Evolutionary conservation across 1,140 invertebrate genomes (phyloP), one percentile per base, ranked within the genome.

Genomic region (Macrobrachium nipponense): DNA sequence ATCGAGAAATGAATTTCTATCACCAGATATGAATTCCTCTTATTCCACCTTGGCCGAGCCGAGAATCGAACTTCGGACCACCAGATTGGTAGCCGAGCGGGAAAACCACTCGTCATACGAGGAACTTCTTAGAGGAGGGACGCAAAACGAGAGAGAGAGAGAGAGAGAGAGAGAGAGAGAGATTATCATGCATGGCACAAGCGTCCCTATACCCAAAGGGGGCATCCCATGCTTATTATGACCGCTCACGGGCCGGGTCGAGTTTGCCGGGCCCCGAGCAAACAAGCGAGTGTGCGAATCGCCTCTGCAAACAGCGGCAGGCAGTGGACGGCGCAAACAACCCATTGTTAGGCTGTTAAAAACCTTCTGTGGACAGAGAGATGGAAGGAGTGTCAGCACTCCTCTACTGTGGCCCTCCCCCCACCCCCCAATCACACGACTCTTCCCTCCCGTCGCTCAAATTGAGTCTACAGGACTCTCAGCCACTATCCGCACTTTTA

Each of bases 371-470:
- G 60, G 82, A 83, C 82, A 83, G 15, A 83, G 51, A 83, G 27
- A 36, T 36, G 82, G 73, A 76, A 44, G 82, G 82, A 83, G 82
- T 83, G 82, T 83, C 82, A 83, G 82, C 36, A 59, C 20, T 72
- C 44, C 82, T 83, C 82, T 83, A 83, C 82, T 66, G 82, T 83
- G n/a, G 82, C 80, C 73, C 58, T 20, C 80, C 80, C 68, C 80
- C 66, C 72, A 75, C 73, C 60, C 59, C 11, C 43, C 43, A 58
- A 1, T 36, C 27, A 36, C 27, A 4, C 27, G 27, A 36, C 27
- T 36, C 27, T 36, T 4, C 27, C 27, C 27, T 4, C 27, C 27
- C 27, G 4, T 36, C 27, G 1, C 27, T 36, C 27, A 36, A 36
- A 36, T 4, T 36, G 27, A 36, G 27, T 36, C 27, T 36, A 36